Evolutionary conservation across 2,113 vertebrate genomes (phyloP).

Genomic region (Phalacrocorax carbo): DNA sequence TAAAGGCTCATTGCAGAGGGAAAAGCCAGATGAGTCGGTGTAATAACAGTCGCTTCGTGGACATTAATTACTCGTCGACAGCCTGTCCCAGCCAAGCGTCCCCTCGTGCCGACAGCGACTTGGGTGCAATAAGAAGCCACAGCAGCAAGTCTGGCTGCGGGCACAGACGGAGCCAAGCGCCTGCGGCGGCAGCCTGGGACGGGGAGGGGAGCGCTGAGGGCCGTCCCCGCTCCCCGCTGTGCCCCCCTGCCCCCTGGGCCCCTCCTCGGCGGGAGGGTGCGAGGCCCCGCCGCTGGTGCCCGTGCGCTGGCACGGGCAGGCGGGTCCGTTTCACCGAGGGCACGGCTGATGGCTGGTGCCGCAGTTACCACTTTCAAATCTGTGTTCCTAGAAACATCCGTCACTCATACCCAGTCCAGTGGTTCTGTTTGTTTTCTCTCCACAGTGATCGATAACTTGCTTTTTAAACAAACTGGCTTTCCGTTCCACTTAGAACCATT

Average conservation of each 20-base stretch:
- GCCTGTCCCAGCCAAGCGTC: neutral
- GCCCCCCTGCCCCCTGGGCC: neutral
- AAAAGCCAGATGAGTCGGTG: neutral
- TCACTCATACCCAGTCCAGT: neutral
- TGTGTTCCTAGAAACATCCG: neutral
- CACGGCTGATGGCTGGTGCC: neutral
- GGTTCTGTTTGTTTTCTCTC: neutral
- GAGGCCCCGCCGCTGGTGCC: rapidly evolving
- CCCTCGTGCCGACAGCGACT: rapidly evolving
- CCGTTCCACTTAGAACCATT: neutral
- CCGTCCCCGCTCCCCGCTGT: rapidly evolving
- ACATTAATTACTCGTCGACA: neutral
- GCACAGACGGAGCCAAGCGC: rapidly evolving
- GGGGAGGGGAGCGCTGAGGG: rapidly evolving
- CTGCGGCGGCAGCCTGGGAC: neutral
- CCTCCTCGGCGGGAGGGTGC: rapidly evolving
- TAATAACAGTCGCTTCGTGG: rapidly evolving
- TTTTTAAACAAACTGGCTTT: neutral
- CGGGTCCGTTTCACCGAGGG: neutral
- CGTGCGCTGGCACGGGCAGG: neutral
- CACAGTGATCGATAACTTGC: neutral
- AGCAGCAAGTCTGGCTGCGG: neutral
- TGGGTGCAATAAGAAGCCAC: neutral
- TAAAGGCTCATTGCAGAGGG: neutral
- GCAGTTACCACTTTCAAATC: neutral